A percentile compares a stretch with the other conserved stretches of the same genome.
Conservation (phyloP, 30 jellyfish, hydroid and myxozoan species). For the Chironex yamaguchii region DNA sequence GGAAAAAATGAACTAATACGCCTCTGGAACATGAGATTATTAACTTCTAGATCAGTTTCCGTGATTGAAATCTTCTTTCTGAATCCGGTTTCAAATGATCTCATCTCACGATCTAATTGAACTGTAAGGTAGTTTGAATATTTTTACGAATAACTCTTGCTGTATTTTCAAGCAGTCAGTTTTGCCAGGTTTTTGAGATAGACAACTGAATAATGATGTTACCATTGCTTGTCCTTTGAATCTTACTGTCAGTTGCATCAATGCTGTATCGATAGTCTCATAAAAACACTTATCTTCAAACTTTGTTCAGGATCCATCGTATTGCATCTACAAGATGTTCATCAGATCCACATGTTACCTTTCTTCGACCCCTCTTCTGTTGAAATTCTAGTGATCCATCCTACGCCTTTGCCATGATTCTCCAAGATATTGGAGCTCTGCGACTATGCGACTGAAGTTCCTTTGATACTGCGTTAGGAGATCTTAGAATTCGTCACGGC, state of each 20-base stretch:
- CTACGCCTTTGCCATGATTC: neutral
- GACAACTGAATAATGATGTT: neutral
- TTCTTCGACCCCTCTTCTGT: too few species aligned
- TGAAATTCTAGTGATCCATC: too few species aligned
- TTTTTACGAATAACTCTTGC: neutral
- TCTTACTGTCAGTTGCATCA: too few species aligned
- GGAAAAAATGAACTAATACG: constrained; percentile 55
- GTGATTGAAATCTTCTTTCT: neutral
- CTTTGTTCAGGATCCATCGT: too few species aligned
- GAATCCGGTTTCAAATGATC: constrained; percentile 37
- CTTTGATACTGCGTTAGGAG: neutral
- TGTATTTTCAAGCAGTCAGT: neutral
- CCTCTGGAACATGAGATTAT: constrained; percentile 29
- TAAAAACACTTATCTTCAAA: constrained; percentile 26
- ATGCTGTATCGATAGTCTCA: constrained; percentile 22
- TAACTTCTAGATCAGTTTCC: constrained; percentile 10
- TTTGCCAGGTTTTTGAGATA: constrained; percentile 10
- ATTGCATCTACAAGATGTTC: too few species aligned
- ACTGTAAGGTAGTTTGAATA: too few species aligned
- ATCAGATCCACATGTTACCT: too few species aligned
- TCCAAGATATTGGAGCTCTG: constrained; percentile 28
- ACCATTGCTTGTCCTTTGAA: constrained; percentile 34
- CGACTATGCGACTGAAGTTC: neutral
- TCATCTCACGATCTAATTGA: constrained; percentile 16
- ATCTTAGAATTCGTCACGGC: too few species aligned